Evolutionary conservation across 1,140 invertebrate genomes (phyloP).

Genomic region (Nilaparvata lugens): DNA sequence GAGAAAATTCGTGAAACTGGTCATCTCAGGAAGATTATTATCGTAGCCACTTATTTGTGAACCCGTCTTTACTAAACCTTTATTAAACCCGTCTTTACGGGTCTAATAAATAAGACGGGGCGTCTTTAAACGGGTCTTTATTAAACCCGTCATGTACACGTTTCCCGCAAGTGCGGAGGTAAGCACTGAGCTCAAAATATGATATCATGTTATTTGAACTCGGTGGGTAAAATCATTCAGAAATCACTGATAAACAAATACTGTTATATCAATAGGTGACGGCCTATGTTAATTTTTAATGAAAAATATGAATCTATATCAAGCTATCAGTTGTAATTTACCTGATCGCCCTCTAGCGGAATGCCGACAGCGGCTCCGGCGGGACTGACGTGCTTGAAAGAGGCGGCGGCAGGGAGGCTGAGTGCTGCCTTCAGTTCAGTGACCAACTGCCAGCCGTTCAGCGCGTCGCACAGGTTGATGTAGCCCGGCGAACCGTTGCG

Average conservation of each 20-base stretch:
- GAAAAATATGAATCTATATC: not conserved
- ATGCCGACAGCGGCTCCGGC: conserved; percentile 88
- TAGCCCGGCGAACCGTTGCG: conserved; percentile 94
- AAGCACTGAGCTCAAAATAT: too few species aligned
- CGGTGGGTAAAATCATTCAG: not conserved
- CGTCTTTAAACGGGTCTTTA: too few species aligned
- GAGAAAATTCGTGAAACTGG: too few species aligned
- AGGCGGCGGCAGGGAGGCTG: conserved; percentile 82
- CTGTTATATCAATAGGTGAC: not conserved
- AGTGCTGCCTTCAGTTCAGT: conserved; percentile 74
- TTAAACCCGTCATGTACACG: too few species aligned
- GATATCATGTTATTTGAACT: too few species aligned
- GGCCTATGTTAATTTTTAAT: not conserved
- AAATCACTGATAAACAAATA: not conserved
- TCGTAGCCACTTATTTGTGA: too few species aligned
- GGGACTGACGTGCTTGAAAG: conserved; percentile 96
- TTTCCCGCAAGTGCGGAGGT: too few species aligned
- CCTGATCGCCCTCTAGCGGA: conserved; percentile 43
- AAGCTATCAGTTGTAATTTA: too few species aligned
- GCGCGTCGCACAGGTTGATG: conserved; percentile 94
- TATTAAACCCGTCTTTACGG: too few species aligned
- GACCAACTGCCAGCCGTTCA: conserved; percentile 96
- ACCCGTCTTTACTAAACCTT: too few species aligned
- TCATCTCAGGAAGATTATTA: too few species aligned
- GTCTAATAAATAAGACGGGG: too few species aligned